Conservation (phyloP, 2,797 vertebrate genomes). For the Tarsius wallacei region DNA sequence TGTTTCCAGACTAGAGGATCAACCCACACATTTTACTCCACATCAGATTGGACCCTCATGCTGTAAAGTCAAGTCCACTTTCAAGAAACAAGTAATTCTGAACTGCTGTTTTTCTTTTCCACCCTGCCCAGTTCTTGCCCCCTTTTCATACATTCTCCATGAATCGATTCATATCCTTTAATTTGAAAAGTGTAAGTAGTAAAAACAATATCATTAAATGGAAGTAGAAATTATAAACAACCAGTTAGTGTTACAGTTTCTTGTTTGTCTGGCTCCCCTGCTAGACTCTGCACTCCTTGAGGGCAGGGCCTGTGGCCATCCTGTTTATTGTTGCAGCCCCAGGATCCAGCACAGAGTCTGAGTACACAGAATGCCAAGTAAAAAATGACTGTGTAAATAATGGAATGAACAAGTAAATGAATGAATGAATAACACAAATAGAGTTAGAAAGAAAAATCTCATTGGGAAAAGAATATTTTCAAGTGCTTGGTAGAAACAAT, state of each 20-base stretch:
- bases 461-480: background rate
- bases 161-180: background rate
- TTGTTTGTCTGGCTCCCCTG: background rate
- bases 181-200: background rate
- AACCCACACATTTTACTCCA: background rate
- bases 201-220: background rate
- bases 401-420: background rate
- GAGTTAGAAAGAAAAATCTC: background rate
- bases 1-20: background rate
- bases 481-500: background rate
- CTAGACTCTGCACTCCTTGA: background rate
- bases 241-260: background rate
- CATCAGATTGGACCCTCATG: background rate
- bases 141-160: background rate
- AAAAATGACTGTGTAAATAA: background rate
- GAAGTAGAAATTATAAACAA: background rate
- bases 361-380: background rate
- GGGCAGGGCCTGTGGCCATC: background rate
- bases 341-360: background rate
- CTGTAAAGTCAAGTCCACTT: background rate
- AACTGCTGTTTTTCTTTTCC: background rate
- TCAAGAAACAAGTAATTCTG: background rate
- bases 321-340: rapidly evolving
- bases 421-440: background rate
- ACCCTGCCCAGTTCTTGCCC: background rate